Percentiles rank a stretch among this genome's conserved stretches.
phyloP scores from a whole-genome alignment of 2,888 invertebrate species.

The Spialia ferax region DNA sequence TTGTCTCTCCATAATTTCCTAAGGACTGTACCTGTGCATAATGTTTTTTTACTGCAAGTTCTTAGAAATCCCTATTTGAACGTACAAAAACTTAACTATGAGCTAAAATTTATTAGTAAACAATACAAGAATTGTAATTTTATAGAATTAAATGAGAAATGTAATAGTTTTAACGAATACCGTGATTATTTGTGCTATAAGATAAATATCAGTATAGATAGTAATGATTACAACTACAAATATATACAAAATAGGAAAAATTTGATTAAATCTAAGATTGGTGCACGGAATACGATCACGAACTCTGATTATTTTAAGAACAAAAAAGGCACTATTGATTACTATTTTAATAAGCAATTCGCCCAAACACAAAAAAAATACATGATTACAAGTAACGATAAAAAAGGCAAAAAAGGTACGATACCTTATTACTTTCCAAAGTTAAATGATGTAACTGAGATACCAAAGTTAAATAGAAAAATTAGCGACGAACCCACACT shows the following conservation, averaged over 20 bases:
- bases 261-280: too few species aligned
- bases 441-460: background rate
- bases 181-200: background rate
- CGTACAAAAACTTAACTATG: background rate
- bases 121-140: background rate
- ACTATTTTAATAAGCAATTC: background rate
- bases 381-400: background rate
- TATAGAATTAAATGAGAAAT: background rate
- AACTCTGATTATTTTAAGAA: background rate
- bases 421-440: background rate
- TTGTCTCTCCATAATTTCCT: background rate
- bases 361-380: background rate
- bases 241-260: conserved; percentile 12
- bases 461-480: too few species aligned
- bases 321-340: background rate
- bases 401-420: background rate
- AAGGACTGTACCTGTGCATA: background rate
- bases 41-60: background rate
- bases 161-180: background rate
- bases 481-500: too few species aligned
- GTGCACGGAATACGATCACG: background rate
- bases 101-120: background rate
- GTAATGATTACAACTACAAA: conserved; percentile 3
- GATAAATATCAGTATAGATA: background rate
- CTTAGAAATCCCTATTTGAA: background rate